A percentile compares a stretch with the other conserved stretches of the same genome.
Conservation (phyloP, 2,888 invertebrate genomes). For the Torymus auratus region DNA sequence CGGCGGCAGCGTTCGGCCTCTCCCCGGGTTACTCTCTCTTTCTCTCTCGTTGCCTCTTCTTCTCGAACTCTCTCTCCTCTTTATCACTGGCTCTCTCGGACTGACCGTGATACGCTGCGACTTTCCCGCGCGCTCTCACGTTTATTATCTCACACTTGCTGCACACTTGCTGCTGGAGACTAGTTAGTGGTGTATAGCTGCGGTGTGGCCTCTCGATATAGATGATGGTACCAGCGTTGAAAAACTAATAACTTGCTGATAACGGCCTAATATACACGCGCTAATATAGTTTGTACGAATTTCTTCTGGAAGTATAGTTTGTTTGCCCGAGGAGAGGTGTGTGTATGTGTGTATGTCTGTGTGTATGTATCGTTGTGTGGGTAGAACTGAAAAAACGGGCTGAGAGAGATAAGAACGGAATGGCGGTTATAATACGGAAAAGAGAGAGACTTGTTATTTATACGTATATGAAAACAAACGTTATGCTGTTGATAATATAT, state of each 20-base stretch:
- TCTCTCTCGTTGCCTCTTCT: conserved; percentile 5
- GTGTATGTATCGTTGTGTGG: neutral
- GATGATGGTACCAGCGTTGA: too few relatives aligned
- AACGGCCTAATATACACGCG: too few relatives aligned
- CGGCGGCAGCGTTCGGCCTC: conserved; percentile 5
- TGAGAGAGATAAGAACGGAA: neutral
- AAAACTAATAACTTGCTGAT: too few relatives aligned
- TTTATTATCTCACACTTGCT: too few relatives aligned
- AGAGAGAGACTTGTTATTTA: neutral
- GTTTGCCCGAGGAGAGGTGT: too few relatives aligned
- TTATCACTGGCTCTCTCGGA: neutral
- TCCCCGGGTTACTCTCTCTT: conserved; percentile 10
- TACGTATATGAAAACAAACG: neutral
- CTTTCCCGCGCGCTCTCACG: too few relatives aligned
- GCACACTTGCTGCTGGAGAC: too few relatives aligned
- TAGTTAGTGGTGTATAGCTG: too few relatives aligned
- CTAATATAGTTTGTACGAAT: too few relatives aligned
- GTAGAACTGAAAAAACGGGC: neutral
- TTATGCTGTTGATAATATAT: too few relatives aligned
- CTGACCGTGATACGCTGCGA: too few relatives aligned
- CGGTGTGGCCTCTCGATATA: neutral
- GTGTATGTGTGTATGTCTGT: neutral
- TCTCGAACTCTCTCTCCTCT: conserved; percentile 26
- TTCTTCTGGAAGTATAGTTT: too few relatives aligned
- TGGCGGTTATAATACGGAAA: neutral